Evolutionary conservation across 2,113 vertebrate genomes (phyloP), one percentile per base, ranked within the genome.

Genomic region (Callopanchax toddi): DNA sequence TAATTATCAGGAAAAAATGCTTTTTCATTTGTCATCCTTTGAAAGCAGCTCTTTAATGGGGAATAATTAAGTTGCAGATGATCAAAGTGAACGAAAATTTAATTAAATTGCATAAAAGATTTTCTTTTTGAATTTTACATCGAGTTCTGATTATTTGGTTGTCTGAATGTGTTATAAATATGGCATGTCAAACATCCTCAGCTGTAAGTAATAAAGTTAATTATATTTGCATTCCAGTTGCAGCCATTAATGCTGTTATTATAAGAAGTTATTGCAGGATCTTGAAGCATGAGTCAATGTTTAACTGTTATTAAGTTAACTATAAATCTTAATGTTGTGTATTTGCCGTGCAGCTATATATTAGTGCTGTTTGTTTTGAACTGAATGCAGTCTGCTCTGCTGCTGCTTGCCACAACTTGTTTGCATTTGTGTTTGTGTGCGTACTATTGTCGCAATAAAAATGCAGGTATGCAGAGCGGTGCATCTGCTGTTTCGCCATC

Each of bases 341-440:
- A n/a, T n/a, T n/a, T n/a, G n/a, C n/a, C n/a, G 44, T 23, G 49
- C 44, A 73, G 50, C 42, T 20, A 48, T 11, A 55, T 45, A 48
- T 63, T 25, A 18, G 45, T 50, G 54, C 23, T 34, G 74, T 74
- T 68, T 74, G 66, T 43, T 53, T 48, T 23, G 26, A 44, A 22
- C 10, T 37, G 36, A 67, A 56, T 22, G 43, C 37, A 36, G 51
- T 68, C 49, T 55, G 58, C 29, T 32, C 29, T 63, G 51, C 66
- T 57, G 22, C 62, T 72, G 53, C 88, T 26, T 84, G 89, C 67
- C 58, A 36, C 66, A 43, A 77, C 90, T 36, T 65, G 79, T 52
- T 48, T 63, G 45, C 63, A 44, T 36, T 52, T 66, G 45, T 71
- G 55, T 44, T 26, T 70, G 22, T 75, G n/a, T 60, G 44, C 20